Evolutionary conservation across 2,113 vertebrate species (phyloP).

Genomic region (Etheostoma cragini): DNA sequence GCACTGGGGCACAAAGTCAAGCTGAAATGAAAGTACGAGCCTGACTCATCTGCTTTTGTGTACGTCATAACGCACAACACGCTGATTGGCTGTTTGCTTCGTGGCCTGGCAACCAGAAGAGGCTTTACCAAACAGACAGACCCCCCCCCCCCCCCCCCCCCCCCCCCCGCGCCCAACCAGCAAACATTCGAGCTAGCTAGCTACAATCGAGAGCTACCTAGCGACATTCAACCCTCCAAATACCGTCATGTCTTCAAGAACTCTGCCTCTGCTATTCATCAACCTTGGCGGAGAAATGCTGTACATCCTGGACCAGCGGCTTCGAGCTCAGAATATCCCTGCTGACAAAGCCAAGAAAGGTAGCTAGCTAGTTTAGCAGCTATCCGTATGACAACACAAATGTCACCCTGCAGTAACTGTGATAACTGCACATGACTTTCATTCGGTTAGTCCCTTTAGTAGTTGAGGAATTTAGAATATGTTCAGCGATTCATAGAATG

Average conservation of each 20-base stretch:
- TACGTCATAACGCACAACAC: slow-evolving; percentile 7
- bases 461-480: not conserved
- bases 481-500: not conserved
- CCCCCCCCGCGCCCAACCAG: not conserved
- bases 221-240: not conserved
- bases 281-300: slow-evolving; percentile 98
- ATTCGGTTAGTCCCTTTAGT: not conserved
- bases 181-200: slow-evolving; percentile 38
- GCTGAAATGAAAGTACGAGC: too few species aligned
- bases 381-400: slow-evolving; percentile 44
- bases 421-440: not conserved
- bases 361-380: slow-evolving; percentile 72
- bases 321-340: slow-evolving; percentile 94
- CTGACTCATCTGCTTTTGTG: too few species aligned
- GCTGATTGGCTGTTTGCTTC: slow-evolving; percentile 82
- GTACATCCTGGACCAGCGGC: slow-evolving; percentile 95
- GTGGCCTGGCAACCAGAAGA: slow-evolving; percentile 83
- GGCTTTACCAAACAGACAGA: slow-evolving; percentile 64
- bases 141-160: slow-evolving; percentile 12
- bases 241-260: slow-evolving; percentile 87
- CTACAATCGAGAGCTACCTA: not conserved
- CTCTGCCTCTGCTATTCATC: slow-evolving; percentile 94
- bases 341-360: slow-evolving; percentile 96
- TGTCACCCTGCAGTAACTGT: not conserved
- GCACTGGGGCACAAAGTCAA: too few species aligned